Base-by-base conservation (phyloP, 2,888 invertebrate species). In the Cephus rjabovi region DNA sequence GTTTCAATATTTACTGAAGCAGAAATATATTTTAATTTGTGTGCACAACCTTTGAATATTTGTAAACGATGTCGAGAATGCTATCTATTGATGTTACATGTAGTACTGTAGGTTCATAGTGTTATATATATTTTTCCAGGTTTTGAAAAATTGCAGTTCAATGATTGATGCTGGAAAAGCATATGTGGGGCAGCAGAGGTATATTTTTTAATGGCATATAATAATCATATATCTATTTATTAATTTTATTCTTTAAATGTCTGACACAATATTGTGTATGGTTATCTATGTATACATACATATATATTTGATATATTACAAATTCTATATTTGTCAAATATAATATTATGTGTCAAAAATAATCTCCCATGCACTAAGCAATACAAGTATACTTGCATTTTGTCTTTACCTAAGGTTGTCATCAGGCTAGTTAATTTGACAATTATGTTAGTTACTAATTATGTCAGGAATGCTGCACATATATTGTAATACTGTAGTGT, bases 111-210 rank as follows among this genome's bases (percentile, higher is more conserved):
- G 56, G 23, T 23, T 56, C 56, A 71, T 31, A 33, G 71, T 31
- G 23, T 23, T 71, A 34, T 68, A 74, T 79, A 76, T 81, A 70
- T 69, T 83, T 81, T 91, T 90, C 69, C 87, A 95, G 94, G 92
- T 95, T 74, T 93, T 98, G 78, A 98, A 98, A 93, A 94, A 96
- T 87, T 98, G 98, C 92, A 95, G 95, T 88, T 93, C 95, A 84
- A 98, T 98, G 95, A 95, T 98, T 84, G 98, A 98, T 87, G 94
- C 96, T 81, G 98, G 98, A 82, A 98, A 98, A 93, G 95, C 95
- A 86, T 98, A 97, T 93, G 96, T 98, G 89, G 96, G 95, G 91
- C 96, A 98, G 91, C 98, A 98, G 93, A 97, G 97, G 98, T 98
- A 92, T 93, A 35, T 92, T 86, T 81, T 12, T 76, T 35, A 71